phyloP scores from a whole-genome alignment of 2,113 vertebrate species.

The Gobius niger region DNA sequence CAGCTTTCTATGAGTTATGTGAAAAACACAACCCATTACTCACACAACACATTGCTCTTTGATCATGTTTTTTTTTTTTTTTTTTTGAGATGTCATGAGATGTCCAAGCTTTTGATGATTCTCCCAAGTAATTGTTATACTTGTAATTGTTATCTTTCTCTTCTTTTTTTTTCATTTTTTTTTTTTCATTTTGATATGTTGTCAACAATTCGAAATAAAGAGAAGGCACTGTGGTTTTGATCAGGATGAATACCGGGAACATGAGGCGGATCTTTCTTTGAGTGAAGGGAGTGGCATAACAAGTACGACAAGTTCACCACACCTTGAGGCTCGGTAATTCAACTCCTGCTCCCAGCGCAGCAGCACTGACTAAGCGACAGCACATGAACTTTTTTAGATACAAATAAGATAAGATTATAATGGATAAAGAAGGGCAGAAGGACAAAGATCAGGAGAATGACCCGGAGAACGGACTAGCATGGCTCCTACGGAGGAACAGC shows the following conservation, averaged over 20 bases:
- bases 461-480: constrained; percentile 8
- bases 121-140: too few relatives aligned
- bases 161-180: too few relatives aligned
- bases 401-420: not conserved
- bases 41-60: too few relatives aligned
- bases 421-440: constrained; percentile 7
- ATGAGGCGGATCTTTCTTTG: not conserved
- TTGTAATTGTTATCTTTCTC: too few relatives aligned
- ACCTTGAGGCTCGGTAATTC: not conserved
- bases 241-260: not conserved
- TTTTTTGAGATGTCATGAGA: too few relatives aligned
- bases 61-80: too few relatives aligned
- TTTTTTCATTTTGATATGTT: too few relatives aligned
- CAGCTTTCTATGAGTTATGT: too few relatives aligned
- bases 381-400: not conserved
- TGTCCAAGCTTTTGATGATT: too few relatives aligned
- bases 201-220: too few relatives aligned
- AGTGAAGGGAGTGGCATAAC: not conserved
- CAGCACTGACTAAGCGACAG: not conserved
- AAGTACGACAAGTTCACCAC: constrained; percentile 1
- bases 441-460: not conserved
- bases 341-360: not conserved
- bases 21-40: too few relatives aligned
- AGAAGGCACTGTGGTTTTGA: too few relatives aligned
- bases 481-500: constrained; percentile 25